Evolutionary conservation across 2,113 vertebrate species (phyloP).

Genomic region (Rhinogobius similis): DNA sequence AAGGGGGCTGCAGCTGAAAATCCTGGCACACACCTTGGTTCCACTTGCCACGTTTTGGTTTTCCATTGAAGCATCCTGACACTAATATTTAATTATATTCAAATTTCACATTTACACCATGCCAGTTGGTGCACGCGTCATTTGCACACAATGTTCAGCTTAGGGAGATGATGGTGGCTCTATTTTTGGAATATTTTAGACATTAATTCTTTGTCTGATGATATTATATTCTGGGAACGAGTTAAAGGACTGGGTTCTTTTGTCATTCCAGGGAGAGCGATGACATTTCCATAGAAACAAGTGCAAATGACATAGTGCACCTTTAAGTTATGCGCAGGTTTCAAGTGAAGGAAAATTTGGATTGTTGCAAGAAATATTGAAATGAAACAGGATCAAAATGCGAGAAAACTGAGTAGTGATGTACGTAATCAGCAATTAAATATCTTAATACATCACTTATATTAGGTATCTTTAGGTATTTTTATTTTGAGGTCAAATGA

Average conservation of each 20-base stretch:
- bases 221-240: conserved; percentile 66
- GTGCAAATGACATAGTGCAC: too few species aligned
- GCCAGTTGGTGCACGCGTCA: not conserved
- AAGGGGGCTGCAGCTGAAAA: not conserved
- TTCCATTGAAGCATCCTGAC: conserved; percentile 14
- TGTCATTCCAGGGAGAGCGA: too few species aligned
- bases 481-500: too few species aligned
- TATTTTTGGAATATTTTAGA: conserved; percentile 35
- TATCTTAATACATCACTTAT: too few species aligned
- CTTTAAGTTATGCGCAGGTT: too few species aligned
- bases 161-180: conserved; percentile 14
- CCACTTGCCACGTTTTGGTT: conserved; percentile 6
- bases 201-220: conserved; percentile 29
- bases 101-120: not conserved
- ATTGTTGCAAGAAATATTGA: too few species aligned
- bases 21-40: not conserved
- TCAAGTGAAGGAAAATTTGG: too few species aligned
- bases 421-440: too few species aligned
- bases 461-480: too few species aligned
- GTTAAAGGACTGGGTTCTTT: not conserved
- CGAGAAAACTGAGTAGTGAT: too few species aligned
- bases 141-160: conserved; percentile 13
- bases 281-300: too few species aligned
- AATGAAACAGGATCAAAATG: too few species aligned
- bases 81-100: conserved; percentile 10